phyloP scores from a whole-genome alignment of 2,888 invertebrate genomes.

The Synanthedon myopaeformis region DNA sequence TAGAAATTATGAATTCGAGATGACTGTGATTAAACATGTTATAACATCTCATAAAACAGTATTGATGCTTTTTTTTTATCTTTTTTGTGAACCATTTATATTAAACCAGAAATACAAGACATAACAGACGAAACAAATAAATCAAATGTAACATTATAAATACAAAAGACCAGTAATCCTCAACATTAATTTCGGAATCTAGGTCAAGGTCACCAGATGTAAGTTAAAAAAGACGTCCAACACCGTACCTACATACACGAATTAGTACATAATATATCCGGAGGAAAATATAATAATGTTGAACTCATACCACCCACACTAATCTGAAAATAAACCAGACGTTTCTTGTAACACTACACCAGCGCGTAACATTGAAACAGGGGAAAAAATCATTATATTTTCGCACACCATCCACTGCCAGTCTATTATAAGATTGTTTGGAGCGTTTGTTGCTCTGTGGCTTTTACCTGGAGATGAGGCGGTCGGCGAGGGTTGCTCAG shows the following conservation, averaged over 20 bases:
- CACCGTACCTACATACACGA: not conserved
- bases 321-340: slow-evolving; percentile 58
- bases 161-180: slow-evolving; percentile 7
- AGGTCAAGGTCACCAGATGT: slow-evolving; percentile 55
- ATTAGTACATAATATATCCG: not conserved
- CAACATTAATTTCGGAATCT: slow-evolving; percentile 17
- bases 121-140: too few relatives aligned
- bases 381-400: slow-evolving; percentile 24
- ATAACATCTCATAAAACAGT: too few relatives aligned
- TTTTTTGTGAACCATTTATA: too few relatives aligned
- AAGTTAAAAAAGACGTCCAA: slow-evolving; percentile 6
- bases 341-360: slow-evolving; percentile 60
- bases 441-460: not conserved
- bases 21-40: too few relatives aligned
- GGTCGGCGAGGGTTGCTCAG: slow-evolving; percentile 8
- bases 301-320: slow-evolving; percentile 39
- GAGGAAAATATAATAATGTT: slow-evolving; percentile 8
- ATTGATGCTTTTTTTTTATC: too few relatives aligned
- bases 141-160: not conserved
- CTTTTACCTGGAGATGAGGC: slow-evolving; percentile 17
- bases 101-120: too few relatives aligned
- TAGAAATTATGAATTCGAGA: too few relatives aligned
- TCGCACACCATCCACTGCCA: slow-evolving; percentile 19
- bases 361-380: slow-evolving; percentile 37
- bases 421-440: not conserved